Evolutionary conservation across 2,888 invertebrate genomes (phyloP).

Genomic region (Brenthis ino): DNA sequence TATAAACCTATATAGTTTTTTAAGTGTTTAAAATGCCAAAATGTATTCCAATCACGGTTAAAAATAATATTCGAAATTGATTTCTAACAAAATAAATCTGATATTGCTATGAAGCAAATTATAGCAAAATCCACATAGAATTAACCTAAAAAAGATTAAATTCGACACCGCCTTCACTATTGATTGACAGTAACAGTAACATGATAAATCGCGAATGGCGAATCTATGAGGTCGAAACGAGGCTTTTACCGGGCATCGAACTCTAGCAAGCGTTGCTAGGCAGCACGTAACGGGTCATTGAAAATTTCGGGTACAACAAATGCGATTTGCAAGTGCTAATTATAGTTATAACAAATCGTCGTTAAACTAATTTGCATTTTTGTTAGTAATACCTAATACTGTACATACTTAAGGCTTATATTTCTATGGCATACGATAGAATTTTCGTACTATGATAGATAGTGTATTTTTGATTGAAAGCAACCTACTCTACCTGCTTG

Average conservation of each 20-base stretch:
- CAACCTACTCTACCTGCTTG: constrained; percentile 25
- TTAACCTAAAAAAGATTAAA: constrained; percentile 35
- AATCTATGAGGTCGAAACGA: constrained; percentile 72
- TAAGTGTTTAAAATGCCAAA: too few species aligned
- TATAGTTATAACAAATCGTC: constrained; percentile 40
- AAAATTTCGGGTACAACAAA: constrained; percentile 46
- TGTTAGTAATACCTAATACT: background rate
- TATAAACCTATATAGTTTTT: background rate
- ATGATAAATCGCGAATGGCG: constrained; percentile 75
- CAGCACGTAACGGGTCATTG: constrained; percentile 68
- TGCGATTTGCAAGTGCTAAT: constrained; percentile 48
- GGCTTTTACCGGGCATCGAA: constrained; percentile 77
- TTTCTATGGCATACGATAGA: background rate
- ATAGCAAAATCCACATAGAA: constrained; percentile 29
- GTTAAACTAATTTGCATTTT: constrained; percentile 4
- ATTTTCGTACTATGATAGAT: constrained; percentile 11
- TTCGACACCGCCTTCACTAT: constrained; percentile 38
- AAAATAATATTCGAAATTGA: background rate
- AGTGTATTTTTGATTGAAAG: constrained; percentile 23
- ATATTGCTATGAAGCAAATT: background rate
- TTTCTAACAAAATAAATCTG: background rate
- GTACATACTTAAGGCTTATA: constrained; percentile 1
- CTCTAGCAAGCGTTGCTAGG: constrained; percentile 68
- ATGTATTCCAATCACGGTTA: background rate
- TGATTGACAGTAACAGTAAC: constrained; percentile 61